These are phyloP conservation scores for Aphidius gifuensis DNA, from an alignment of 1,140 invertebrate species.

Conservation along the genomic window DNA sequence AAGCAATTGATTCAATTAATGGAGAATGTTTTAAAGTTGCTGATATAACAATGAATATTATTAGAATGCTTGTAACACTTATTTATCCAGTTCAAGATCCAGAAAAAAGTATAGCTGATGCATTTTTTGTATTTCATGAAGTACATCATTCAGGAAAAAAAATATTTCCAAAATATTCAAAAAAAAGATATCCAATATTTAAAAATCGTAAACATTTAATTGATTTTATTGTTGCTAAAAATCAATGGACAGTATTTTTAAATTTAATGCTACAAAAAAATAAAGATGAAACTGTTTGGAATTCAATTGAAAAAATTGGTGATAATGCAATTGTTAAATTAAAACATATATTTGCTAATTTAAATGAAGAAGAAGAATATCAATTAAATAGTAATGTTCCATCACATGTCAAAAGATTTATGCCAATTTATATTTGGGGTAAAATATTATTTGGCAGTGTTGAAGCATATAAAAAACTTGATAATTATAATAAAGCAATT, in stretches of 20 bases:
- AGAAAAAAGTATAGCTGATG: conserved; percentile 31
- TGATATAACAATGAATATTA: conserved; percentile 28
- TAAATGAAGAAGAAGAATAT: background rate
- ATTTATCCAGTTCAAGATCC: conserved; percentile 40
- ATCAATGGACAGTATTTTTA: conserved; percentile 19
- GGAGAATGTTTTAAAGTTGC: conserved; percentile 36
- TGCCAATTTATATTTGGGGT: conserved; percentile 37
- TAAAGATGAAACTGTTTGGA: conserved; percentile 27
- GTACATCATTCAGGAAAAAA: conserved; percentile 31
- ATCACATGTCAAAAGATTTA: conserved; percentile 37
- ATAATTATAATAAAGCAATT: conserved; percentile 26
- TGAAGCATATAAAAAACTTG: conserved; percentile 42
- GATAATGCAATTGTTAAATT: conserved; percentile 24
- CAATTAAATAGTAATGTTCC: conserved; percentile 31
- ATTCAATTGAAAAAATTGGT: conserved; percentile 27
- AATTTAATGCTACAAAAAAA: conserved; percentile 33
- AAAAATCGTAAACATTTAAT: conserved; percentile 34
- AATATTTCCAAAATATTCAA: conserved; percentile 32
- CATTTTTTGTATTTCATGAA: conserved; percentile 33
- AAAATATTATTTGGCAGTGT: conserved; percentile 45
- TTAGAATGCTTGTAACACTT: conserved; percentile 42
- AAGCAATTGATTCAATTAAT: conserved; percentile 23
- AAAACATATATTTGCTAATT: background rate
- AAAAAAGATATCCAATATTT: conserved; percentile 43
- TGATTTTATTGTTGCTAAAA: conserved; percentile 33